A percentile compares a stretch with the other conserved stretches of the same genome.
Conservation (phyloP, 2,113 vertebrate species). For the Platysteira castanea region DNA sequence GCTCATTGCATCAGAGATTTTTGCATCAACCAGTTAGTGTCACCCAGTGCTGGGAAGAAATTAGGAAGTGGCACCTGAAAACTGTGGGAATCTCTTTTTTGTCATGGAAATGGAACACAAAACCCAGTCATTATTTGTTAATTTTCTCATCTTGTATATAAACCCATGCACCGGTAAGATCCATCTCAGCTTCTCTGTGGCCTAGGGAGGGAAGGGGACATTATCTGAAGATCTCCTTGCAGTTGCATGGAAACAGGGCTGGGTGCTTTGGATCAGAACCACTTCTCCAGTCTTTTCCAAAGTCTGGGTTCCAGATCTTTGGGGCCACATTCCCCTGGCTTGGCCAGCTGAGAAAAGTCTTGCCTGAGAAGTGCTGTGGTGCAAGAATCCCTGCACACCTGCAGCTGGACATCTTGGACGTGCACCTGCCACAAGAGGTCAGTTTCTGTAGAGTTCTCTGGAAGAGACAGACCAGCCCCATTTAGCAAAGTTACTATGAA, state of each 20-base stretch:
- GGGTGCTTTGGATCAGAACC: neutral
- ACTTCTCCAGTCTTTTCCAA: neutral
- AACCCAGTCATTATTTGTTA: neutral
- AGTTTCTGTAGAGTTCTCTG: conserved; percentile 1
- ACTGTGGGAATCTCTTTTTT: neutral
- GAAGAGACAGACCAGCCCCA: neutral
- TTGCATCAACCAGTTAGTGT: neutral
- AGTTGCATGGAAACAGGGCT: neutral
- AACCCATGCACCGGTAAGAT: neutral
- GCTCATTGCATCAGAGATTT: neutral
- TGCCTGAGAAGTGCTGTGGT: rapidly evolving
- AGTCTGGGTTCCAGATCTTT: neutral
- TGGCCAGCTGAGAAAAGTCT: neutral
- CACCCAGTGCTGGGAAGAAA: neutral
- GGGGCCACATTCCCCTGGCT: neutral
- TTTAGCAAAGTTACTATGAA: conserved; percentile 49
- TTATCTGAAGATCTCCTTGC: neutral
- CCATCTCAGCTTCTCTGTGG: neutral
- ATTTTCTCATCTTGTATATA: neutral
- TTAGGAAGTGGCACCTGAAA: neutral
- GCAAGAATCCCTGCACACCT: neutral
- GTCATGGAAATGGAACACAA: neutral
- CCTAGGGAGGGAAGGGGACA: neutral
- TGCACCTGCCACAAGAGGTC: conserved; percentile 5
- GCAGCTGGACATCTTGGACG: neutral